Evolutionary conservation across 2,888 invertebrate species (phyloP), one percentile per base, ranked within the genome.

Genomic region (Globia sparganii): DNA sequence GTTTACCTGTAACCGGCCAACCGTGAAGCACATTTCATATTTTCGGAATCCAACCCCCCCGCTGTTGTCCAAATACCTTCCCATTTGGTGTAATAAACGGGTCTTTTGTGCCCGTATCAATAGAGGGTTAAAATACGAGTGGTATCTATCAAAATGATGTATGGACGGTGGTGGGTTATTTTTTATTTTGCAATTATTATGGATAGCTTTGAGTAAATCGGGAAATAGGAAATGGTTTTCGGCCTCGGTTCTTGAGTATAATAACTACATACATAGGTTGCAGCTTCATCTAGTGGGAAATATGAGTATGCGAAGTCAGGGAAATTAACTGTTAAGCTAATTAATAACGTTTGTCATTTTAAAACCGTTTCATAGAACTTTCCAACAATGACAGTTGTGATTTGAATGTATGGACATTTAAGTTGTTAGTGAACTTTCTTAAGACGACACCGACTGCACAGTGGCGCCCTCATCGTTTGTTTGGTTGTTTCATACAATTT

Each of bases 41-140:
- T 77, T 84, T 70, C 73, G 71, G 76, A 76, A 77, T 82, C 75
- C 70, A 75, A 80, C 78, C 82, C 79, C 83, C n/a, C 53, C 72
- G 74, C 74, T 80, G 86, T 71, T 87, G 77, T 72, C 75, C 79
- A 85, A 87, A 87, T 87, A 87, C 83, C 83, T 86, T 85, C 85
- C 85, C 80, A 85, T 87, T 87, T 86, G 69, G 78, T 74, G 81
- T 87, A 81, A 87, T 87, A 87, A 86, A 87, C 88, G 88, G 85
- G 67, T 83, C 83, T 77, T 86, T 87, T 87, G 88, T 87, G 81
- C 85, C 86, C 83, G 75, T 86, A 86, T 87, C 87, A 87, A 86
- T 87, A 86, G 76, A 75, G 81, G 78, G 85, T 81, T 87, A 85
- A 87, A 87, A 85, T 87, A 87, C 87, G 85, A 79, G 67, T 86